Evolutionary conservation across 2,888 invertebrate species (phyloP), one percentile per base, ranked within the genome.

Genomic region (Synanthedon andrenaeformis): DNA sequence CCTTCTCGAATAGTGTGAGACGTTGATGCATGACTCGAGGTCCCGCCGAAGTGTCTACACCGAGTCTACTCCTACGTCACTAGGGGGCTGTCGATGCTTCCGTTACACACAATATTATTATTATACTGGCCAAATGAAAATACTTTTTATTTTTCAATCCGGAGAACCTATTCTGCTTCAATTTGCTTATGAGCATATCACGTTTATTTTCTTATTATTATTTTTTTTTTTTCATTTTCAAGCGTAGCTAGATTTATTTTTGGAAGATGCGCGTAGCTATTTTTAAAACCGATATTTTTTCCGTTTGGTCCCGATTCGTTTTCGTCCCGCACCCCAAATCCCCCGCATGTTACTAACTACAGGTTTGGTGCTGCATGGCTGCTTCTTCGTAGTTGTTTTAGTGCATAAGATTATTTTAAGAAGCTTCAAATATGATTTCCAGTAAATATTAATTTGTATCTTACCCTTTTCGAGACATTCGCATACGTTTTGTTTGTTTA

Each of bases 141-240:
- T 82, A 69, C 62, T 68, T 79, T 77, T 82, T 88, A 85, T 79
- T 82, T 85, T 82, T 84, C 80, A 82, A 83, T 82, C 85, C 81
- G 82, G 84, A 86, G 87, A 86, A 87, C 87, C 86, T 87, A 87
- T 87, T 87, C 86, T 87, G 87, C 87, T 88, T 87, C 69, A 82
- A 82, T 84, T 84, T 86, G 85, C 86, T 88, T 87, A 79, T 79
- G 76, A 81, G 77, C 85, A 82, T 23, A 23, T 79, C 84, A 84
- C 82, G 72, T 80, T 86, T 81, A 78, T 79, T 66, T 72, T 65
- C 63, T 65, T 60, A 23, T 23, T 23, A 4, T 23, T 23, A 1
- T 23, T 17, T 17, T 17, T 2, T 23, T 76, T 76, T 79, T 76
- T 72, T 66, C 67, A 53, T 53, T 79, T 72, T 76, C 70, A 75